Base-by-base conservation (phyloP, 2,888 invertebrate genomes). In the Temnothorax rugatulus region DNA sequence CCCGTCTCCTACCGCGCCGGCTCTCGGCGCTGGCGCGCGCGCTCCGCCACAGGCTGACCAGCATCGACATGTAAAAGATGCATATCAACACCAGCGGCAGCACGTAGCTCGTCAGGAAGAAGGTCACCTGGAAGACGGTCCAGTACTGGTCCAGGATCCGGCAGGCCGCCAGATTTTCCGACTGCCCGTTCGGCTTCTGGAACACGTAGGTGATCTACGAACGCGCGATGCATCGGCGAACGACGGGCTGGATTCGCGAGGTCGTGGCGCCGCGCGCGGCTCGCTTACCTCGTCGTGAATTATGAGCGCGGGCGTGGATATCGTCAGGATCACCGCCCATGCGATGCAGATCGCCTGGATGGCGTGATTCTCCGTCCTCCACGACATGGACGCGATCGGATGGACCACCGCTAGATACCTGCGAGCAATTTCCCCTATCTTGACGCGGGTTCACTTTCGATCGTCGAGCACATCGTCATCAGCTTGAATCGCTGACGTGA, bases 381-480 rank as follows among this genome's bases (percentile, higher is more conserved):
- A 96, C 0, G 97, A 97, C 97, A 98, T 98, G 73, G 98, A 98
- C 0, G 97, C 96, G 89, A 99, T 97, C 4, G 99, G 99, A 94
- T 98, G 98, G 1, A 99, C 99, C 2, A 99, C 99, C 47, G 99
- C 99, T 95, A 99, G 96, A 94, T 98, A 99, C 88, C 95, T 95
- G 86, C 3, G 83, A 75, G 54, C 68, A 79, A 44, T 25, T 25
- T 66, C 34, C 11, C 25, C 38, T 29, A 47, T 59, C n/a, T 79
- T 71, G 13, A 59, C 7, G 18, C 4, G 34, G 38, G 18, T 50
- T 15, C 4, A 34, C 15, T 64, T 5, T 5, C 18, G 3, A 64
- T 52, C 18, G n/a, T 25, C 25, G 21, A 21, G 7, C 34, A 18
- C 21, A 18, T 66, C 8, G 11, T 29, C 50, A 52, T 61, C 34